phyloP scores from a whole-genome alignment of 1,140 invertebrate genomes.

The Araneus ventricosus region DNA sequence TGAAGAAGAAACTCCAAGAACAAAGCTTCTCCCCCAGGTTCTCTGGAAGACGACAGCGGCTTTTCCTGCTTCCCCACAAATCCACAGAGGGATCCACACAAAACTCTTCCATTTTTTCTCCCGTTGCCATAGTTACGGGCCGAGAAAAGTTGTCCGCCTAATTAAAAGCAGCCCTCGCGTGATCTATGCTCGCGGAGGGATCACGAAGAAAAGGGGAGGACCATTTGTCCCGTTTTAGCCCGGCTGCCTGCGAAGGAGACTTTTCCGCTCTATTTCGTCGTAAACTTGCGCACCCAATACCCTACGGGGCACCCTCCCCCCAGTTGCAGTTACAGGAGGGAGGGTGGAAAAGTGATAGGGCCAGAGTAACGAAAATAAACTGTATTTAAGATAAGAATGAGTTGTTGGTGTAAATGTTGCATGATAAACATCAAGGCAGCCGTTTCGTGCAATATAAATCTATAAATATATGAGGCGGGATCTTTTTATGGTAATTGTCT shows the following conservation, averaged over 20 bases:
- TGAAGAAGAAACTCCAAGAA: background rate
- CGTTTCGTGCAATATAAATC: too few relatives aligned
- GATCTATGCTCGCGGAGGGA: constrained; percentile 34
- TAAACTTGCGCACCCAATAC: constrained; percentile 32
- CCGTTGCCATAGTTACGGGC: constrained; percentile 38
- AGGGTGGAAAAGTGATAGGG: background rate
- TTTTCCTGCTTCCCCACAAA: constrained; percentile 9
- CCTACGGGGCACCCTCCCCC: background rate
- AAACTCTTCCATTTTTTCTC: constrained; percentile 30
- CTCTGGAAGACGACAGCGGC: background rate
- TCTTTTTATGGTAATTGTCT: too few relatives aligned
- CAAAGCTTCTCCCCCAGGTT: background rate
- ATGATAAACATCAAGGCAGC: too few relatives aligned
- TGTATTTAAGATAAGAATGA: too few relatives aligned
- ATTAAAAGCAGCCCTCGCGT: constrained; percentile 61
- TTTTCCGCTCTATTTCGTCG: constrained; percentile 31
- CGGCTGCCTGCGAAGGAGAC: constrained; percentile 15
- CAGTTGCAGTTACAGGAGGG: background rate
- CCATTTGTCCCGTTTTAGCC: constrained; percentile 55
- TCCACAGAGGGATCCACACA: background rate
- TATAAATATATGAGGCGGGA: too few relatives aligned
- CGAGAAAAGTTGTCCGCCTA: constrained; percentile 57
- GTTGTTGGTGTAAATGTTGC: too few relatives aligned
- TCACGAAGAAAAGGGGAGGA: constrained; percentile 20
- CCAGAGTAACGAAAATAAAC: too few relatives aligned